A percentile compares a stretch with the other conserved stretches of the same genome.
Conservation (phyloP, 2,888 invertebrate species). For the Caenorhabditis imperialis region DNA sequence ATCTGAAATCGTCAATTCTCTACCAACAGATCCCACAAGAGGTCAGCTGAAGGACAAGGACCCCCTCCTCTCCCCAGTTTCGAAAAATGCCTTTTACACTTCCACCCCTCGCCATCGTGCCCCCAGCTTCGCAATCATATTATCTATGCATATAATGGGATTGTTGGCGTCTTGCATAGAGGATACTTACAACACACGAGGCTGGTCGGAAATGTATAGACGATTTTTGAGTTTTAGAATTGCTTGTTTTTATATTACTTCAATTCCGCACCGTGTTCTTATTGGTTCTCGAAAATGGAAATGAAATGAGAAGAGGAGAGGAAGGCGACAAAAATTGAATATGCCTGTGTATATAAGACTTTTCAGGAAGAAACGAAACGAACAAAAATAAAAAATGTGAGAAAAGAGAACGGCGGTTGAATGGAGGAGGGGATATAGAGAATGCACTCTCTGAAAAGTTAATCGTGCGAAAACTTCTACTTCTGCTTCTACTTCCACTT, state of each 20-base stretch:
- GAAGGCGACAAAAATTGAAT: too few relatives aligned
- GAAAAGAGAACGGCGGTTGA: constrained; percentile 12
- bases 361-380: too few relatives aligned
- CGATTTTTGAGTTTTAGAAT: too few relatives aligned
- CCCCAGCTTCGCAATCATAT: constrained; percentile 54
- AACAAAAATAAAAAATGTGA: constrained; percentile 7
- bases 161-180: constrained; percentile 51
- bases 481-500: too few relatives aligned
- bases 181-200: constrained; percentile 35
- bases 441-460: constrained; percentile 27
- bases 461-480: constrained; percentile 47
- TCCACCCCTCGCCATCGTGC: constrained; percentile 19
- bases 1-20: background rate
- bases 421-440: constrained; percentile 15
- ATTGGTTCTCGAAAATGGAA: too few relatives aligned
- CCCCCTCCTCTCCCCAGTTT: too few relatives aligned
- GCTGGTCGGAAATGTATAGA: constrained; percentile 24
- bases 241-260: too few relatives aligned
- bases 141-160: constrained; percentile 61
- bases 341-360: too few relatives aligned
- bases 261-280: too few relatives aligned
- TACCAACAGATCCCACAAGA: constrained; percentile 11
- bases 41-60: constrained; percentile 29
- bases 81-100: too few relatives aligned
- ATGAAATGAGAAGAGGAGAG: too few relatives aligned